Percentiles rank a stretch among this genome's conserved stretches.
Evolutionary conservation across 2,113 vertebrate genomes (phyloP).

Genomic region (Sigmodon hispidus): DNA sequence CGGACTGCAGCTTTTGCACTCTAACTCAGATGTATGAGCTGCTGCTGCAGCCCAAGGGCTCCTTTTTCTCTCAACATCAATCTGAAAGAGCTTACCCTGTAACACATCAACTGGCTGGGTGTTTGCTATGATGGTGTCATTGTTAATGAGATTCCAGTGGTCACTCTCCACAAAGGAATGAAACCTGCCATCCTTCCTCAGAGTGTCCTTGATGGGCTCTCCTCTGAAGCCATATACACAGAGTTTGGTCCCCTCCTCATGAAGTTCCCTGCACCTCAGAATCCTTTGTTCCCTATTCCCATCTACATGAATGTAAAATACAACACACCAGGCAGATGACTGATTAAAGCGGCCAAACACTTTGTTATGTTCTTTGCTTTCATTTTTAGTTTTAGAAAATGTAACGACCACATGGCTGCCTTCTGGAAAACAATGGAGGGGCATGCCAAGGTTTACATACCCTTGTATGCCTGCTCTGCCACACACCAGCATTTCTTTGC

Average conservation of each 20-base stretch:
- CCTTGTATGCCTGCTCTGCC: background rate
- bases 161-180: background rate
- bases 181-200: constrained; percentile 54
- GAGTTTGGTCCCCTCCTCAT: background rate
- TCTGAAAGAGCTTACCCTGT: background rate
- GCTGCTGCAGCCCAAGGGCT: accelerated
- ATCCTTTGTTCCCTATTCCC: background rate
- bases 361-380: background rate
- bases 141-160: constrained; percentile 53
- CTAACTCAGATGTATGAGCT: background rate
- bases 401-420: background rate
- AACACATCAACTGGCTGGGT: background rate
- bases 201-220: constrained; percentile 57
- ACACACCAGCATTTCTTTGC: constrained; percentile 14
- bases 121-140: background rate
- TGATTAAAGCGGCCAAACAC: background rate
- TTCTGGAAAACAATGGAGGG: constrained; percentile 54
- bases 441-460: constrained; percentile 58
- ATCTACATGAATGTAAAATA: constrained; percentile 46
- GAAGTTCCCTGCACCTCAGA: background rate
- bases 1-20: accelerated
- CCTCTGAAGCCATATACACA: constrained; percentile 69
- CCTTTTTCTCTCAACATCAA: background rate
- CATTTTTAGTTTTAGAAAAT: background rate
- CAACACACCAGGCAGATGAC: background rate